Percentiles rank a stretch among this genome's conserved stretches.
These are phyloP conservation scores for Himalopsyche japonica DNA, from an alignment of 2,888 invertebrate genomes.

Conservation along the genomic window DNA sequence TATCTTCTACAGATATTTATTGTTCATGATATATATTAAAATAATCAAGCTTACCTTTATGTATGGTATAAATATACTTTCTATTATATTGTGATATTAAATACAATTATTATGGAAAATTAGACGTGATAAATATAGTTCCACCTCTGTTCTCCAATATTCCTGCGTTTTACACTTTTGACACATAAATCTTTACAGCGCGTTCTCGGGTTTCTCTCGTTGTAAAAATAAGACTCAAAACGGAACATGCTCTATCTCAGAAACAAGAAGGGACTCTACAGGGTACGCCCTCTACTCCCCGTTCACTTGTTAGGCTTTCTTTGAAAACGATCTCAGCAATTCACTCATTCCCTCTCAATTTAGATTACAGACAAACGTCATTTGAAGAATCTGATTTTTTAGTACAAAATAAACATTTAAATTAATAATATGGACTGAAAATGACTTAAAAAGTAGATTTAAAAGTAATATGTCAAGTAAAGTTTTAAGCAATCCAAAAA, in stretches of 20 bases:
- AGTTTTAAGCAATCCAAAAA: no score
- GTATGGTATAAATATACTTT: background rate
- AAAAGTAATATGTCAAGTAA: no score
- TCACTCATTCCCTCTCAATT: background rate
- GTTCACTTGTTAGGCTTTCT: background rate
- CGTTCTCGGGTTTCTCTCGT: background rate
- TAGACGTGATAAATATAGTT: background rate
- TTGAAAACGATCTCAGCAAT: background rate
- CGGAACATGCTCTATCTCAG: background rate
- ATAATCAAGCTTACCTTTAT: no score
- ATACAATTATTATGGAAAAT: background rate
- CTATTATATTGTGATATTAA: no score
- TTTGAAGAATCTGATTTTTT: background rate
- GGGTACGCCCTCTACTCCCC: background rate
- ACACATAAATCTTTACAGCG: constrained; percentile 26
- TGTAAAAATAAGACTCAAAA: background rate
- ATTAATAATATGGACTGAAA: no score
- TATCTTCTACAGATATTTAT: no score
- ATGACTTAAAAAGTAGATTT: no score
- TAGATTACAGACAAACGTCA: background rate
- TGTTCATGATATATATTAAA: background rate
- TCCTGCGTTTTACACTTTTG: constrained; percentile 15
- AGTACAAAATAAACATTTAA: background rate
- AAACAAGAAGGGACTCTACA: background rate
- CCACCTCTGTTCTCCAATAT: background rate